Evolutionary conservation across 2,888 invertebrate genomes (phyloP).

Genomic region (Saturnia japonica): DNA sequence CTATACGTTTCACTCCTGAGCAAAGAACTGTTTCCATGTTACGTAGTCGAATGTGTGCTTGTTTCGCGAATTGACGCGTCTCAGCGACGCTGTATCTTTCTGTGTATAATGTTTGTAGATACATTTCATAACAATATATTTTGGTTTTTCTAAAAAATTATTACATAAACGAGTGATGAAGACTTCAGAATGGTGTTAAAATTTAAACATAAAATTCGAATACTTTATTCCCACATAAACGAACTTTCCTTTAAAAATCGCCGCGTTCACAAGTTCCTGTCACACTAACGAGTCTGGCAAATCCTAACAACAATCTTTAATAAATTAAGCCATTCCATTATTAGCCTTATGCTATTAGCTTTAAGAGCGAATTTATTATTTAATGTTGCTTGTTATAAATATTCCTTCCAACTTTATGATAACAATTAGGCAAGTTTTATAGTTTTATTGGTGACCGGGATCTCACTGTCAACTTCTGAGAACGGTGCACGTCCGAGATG

Average conservation of each 20-base stretch:
- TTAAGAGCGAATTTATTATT: constrained; percentile 23
- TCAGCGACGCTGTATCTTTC: too few relatives aligned
- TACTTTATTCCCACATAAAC: neutral
- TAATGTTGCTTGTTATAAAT: constrained; percentile 35
- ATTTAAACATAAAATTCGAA: neutral
- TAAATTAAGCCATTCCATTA: constrained; percentile 14
- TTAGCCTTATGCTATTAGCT: constrained; percentile 15
- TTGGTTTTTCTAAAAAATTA: too few relatives aligned
- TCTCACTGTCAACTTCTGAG: constrained; percentile 72
- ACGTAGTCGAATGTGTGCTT: too few relatives aligned
- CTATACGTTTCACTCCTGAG: too few relatives aligned
- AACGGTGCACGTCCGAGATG: constrained; percentile 55
- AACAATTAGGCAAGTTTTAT: constrained; percentile 74
- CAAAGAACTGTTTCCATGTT: too few relatives aligned
- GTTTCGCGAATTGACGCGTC: too few relatives aligned
- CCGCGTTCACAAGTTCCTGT: constrained; percentile 38
- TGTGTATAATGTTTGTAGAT: too few relatives aligned
- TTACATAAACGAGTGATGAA: neutral
- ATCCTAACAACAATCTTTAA: constrained; percentile 27
- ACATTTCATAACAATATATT: too few relatives aligned
- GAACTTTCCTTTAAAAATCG: neutral
- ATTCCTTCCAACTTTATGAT: constrained; percentile 60
- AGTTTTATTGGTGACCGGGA: constrained; percentile 65
- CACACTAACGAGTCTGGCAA: constrained; percentile 57
- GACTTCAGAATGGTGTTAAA: neutral